Evolutionary conservation across 1,140 invertebrate species (phyloP).

Genomic region (Vanessa atalanta): DNA sequence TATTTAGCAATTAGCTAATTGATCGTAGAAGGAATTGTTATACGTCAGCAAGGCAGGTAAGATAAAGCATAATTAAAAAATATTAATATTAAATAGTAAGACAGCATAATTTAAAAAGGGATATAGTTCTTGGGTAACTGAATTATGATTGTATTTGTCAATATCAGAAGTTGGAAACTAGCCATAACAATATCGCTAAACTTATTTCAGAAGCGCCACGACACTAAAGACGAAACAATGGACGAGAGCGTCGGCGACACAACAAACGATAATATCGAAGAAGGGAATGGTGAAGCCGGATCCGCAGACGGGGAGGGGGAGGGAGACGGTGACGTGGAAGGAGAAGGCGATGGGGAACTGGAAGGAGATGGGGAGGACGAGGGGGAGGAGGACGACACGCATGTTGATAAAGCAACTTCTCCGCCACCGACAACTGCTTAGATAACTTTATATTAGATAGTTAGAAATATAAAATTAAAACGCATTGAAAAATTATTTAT

Average conservation of each 20-base stretch:
- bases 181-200: no score
- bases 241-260: conserved; percentile 37
- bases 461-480: not conserved
- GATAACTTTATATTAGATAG: not conserved
- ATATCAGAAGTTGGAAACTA: no score
- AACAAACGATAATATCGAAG: conserved; percentile 28
- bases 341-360: conserved; percentile 42
- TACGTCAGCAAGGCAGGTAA: no score
- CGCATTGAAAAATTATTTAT: not conserved
- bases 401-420: conserved; percentile 65
- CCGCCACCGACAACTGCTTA: conserved; percentile 50
- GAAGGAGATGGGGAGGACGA: conserved; percentile 43
- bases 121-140: no score
- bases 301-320: conserved; percentile 42
- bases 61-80: no score
- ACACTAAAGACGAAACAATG: conserved; percentile 52
- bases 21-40: no score
- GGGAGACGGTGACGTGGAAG: conserved; percentile 47
- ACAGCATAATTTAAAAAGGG: no score
- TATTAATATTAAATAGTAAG: no score
- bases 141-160: no score
- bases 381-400: conserved; percentile 45
- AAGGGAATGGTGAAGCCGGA: conserved; percentile 33
- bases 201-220: conserved; percentile 62
- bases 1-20: no score